phyloP scores from a whole-genome alignment of 2,113 vertebrate species.

The Chaetops frenatus region DNA sequence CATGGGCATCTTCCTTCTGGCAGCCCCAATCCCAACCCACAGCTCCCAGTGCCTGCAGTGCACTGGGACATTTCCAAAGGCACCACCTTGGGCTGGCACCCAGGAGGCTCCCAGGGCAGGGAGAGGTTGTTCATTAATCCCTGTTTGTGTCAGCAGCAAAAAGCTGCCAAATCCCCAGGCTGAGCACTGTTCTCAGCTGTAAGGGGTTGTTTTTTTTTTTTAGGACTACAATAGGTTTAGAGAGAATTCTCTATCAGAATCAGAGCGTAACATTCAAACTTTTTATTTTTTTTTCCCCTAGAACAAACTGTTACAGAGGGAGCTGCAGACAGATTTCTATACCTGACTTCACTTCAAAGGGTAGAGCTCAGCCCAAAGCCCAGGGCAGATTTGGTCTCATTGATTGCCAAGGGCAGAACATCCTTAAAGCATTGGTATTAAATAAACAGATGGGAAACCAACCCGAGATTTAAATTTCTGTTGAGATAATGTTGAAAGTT shows the following conservation, averaged over 20 bases:
- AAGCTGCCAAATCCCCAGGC: neutral
- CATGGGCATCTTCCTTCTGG: neutral
- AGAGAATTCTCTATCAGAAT: neutral
- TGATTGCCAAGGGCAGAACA: neutral
- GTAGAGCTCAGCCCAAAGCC: neutral
- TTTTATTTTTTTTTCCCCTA: too few relatives aligned
- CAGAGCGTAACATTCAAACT: neutral
- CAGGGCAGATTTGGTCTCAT: neutral
- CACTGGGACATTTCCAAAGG: neutral
- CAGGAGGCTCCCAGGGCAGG: fast-evolving
- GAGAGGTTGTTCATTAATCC: neutral
- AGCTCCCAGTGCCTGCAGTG: neutral
- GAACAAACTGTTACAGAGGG: neutral
- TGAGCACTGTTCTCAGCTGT: neutral
- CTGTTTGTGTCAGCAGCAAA: neutral
- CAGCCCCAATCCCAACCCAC: fast-evolving
- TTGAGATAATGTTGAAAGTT: neutral
- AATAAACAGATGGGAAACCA: neutral
- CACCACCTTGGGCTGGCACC: neutral
- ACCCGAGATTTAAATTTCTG: neutral
- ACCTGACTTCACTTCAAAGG: neutral
- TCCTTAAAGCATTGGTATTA: neutral
- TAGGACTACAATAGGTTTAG: neutral
- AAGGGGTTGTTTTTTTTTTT: neutral
- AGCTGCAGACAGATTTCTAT: neutral